phyloP scores from a whole-genome alignment of 2,797 vertebrate genomes.

The Merluccius polli region DNA sequence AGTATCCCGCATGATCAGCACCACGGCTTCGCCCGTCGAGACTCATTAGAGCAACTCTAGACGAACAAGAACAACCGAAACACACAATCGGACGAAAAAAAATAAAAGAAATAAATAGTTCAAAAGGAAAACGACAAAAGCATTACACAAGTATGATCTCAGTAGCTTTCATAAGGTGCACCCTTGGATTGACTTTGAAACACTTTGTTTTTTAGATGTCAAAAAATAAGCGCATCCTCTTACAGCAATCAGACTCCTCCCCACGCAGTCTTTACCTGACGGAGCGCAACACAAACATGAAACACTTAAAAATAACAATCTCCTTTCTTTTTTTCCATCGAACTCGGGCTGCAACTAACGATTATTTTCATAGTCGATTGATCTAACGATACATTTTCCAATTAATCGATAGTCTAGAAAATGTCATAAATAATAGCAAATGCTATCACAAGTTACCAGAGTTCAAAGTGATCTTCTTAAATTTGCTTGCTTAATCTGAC shows the following conservation, averaged over 20 bases:
- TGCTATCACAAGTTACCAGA: too few relatives aligned
- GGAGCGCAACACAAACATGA: slow-evolving; percentile 55
- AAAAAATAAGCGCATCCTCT: slow-evolving; percentile 38
- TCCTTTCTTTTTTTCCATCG: slow-evolving; percentile 12
- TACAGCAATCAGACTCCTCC: slow-evolving; percentile 45
- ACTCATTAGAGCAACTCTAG: neutral
- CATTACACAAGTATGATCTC: slow-evolving; percentile 53
- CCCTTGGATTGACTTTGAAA: slow-evolving; percentile 30
- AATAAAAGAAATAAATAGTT: slow-evolving; percentile 44
- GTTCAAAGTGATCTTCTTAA: too few relatives aligned
- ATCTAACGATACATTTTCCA: too few relatives aligned
- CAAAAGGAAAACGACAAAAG: slow-evolving; percentile 37
- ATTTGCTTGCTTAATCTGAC: too few relatives aligned
- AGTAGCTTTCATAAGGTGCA: slow-evolving; percentile 53
- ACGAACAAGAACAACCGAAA: neutral
- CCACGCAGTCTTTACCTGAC: slow-evolving; percentile 65
- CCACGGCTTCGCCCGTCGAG: neutral
- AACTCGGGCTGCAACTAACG: too few relatives aligned
- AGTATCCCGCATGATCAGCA: neutral
- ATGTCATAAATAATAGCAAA: too few relatives aligned
- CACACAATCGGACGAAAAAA: slow-evolving; percentile 2
- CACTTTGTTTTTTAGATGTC: slow-evolving; percentile 24
- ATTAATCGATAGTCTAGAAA: too few relatives aligned
- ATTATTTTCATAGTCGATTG: too few relatives aligned
- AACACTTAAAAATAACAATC: slow-evolving; percentile 36